These are phyloP conservation scores for Magallana gigas DNA, from an alignment of 1,140 invertebrate species.

Conservation along the genomic window DNA sequence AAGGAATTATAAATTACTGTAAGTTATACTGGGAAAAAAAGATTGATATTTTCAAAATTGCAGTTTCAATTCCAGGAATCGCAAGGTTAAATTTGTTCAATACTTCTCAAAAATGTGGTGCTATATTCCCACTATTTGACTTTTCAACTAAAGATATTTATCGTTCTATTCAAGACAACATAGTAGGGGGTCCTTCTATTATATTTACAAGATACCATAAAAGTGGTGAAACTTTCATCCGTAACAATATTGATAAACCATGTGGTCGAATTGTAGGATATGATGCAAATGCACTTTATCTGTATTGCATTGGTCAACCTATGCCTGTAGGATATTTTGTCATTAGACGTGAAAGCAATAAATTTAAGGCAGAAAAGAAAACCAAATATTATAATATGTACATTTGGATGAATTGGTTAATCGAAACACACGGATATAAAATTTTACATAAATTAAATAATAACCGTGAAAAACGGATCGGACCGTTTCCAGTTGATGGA, in stretches of 20 bases:
- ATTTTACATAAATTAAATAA: constrained; percentile 45
- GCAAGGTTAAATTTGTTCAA: constrained; percentile 11
- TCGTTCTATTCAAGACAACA: constrained; percentile 38
- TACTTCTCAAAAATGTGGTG: neutral
- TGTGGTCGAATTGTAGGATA: constrained; percentile 45
- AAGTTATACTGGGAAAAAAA: constrained; percentile 34
- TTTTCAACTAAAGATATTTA: constrained; percentile 53
- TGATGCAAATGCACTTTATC: constrained; percentile 57
- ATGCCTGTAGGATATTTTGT: constrained; percentile 49
- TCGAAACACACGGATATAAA: neutral
- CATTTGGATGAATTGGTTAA: constrained; percentile 54
- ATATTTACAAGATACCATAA: constrained; percentile 54
- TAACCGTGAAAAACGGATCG: constrained; percentile 9
- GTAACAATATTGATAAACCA: neutral
- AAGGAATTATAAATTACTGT: constrained; percentile 7
- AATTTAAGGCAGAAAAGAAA: constrained; percentile 47
- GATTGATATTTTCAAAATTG: constrained; percentile 26
- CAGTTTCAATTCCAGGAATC: neutral
- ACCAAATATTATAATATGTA: constrained; percentile 44
- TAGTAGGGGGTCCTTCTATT: constrained; percentile 54
- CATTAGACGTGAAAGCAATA: constrained; percentile 13
- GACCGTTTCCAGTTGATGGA: constrained; percentile 39
- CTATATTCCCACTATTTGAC: constrained; percentile 47
- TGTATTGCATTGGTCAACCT: constrained; percentile 39
- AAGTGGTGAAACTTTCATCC: constrained; percentile 43